These are phyloP conservation scores for Sciurus carolinensis DNA, from an alignment of 2,797 vertebrate species.

Conservation along the genomic window DNA sequence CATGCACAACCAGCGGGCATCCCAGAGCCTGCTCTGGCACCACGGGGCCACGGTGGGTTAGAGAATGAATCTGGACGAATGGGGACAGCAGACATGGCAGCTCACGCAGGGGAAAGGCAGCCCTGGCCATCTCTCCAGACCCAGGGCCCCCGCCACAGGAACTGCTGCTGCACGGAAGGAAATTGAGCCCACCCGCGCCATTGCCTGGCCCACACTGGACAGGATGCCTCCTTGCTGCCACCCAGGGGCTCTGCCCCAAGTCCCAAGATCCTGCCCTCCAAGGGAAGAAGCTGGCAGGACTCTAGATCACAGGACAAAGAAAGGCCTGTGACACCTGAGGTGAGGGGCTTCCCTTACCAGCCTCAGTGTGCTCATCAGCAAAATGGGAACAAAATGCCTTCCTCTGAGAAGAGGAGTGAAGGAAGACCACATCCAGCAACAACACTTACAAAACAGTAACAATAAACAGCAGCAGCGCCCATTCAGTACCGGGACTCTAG, in stretches of 20 bases:
- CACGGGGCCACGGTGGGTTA: fast-evolving
- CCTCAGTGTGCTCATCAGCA: not conserved
- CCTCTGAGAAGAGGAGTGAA: fast-evolving
- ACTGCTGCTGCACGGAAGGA: not conserved
- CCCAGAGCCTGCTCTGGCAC: not conserved
- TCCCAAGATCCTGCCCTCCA: not conserved
- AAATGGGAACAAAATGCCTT: not conserved
- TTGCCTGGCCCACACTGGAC: not conserved
- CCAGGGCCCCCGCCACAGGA: not conserved
- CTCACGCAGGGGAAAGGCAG: fast-evolving
- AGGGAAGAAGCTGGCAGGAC: not conserved
- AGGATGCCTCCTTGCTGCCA: not conserved
- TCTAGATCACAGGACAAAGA: not conserved
- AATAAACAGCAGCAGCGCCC: too few relatives aligned
- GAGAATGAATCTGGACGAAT: fast-evolving
- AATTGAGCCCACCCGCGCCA: too few relatives aligned
- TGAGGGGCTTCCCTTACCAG: not conserved
- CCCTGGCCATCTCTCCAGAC: too few relatives aligned
- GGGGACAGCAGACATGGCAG: too few relatives aligned
- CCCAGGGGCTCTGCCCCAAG: not conserved
- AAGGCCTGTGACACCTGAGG: not conserved
- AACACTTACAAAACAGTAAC: not conserved
- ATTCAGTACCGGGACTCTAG: fast-evolving
- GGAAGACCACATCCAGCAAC: not conserved
- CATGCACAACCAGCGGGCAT: fast-evolving